Conservation (phyloP, 1,140 invertebrate genomes). For the Physella acuta region DNA sequence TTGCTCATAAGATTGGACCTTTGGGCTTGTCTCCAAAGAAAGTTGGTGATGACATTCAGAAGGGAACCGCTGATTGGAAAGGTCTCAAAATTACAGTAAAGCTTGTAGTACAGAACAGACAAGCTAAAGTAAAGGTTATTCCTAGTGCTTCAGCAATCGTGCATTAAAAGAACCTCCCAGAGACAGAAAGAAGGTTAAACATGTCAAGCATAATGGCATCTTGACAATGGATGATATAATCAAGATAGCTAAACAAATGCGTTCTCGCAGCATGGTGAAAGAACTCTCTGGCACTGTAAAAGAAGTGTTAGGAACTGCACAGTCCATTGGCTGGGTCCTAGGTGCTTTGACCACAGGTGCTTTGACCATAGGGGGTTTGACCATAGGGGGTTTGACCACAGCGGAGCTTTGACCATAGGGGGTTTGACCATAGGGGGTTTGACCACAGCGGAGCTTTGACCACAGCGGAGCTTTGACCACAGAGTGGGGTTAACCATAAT, state of each 20-base stretch:
- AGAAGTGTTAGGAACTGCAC: conserved; percentile 80
- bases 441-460: no score
- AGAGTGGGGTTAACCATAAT: no score
- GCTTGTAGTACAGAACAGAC: conserved; percentile 96
- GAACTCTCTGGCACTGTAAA: conserved; percentile 90
- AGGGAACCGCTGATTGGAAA: conserved; percentile 98
- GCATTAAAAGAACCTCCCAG: conserved; percentile 97
- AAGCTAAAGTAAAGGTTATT: conserved; percentile 95
- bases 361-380: no score
- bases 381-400: no score
- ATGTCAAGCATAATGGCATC: conserved; percentile 98
- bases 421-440: no score
- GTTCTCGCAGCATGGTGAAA: conserved; percentile 90
- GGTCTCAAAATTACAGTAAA: conserved; percentile 98
- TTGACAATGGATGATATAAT: conserved; percentile 91
- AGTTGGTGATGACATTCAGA: conserved; percentile 99
- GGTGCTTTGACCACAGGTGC: no score
- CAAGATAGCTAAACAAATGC: conserved; percentile 88
- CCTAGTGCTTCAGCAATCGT: conserved; percentile 98
- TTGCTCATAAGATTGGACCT: conserved; percentile 98
- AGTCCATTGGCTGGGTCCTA: neutral
- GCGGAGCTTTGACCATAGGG: no score
- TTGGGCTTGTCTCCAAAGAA: conserved; percentile 97
- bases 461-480: no score
- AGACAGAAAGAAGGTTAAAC: conserved; percentile 98